A percentile compares a stretch with the other conserved stretches of the same genome.
These are phyloP conservation scores for Ferrisia virgata DNA, from an alignment of 2,888 invertebrate species.

Conservation along the genomic window DNA sequence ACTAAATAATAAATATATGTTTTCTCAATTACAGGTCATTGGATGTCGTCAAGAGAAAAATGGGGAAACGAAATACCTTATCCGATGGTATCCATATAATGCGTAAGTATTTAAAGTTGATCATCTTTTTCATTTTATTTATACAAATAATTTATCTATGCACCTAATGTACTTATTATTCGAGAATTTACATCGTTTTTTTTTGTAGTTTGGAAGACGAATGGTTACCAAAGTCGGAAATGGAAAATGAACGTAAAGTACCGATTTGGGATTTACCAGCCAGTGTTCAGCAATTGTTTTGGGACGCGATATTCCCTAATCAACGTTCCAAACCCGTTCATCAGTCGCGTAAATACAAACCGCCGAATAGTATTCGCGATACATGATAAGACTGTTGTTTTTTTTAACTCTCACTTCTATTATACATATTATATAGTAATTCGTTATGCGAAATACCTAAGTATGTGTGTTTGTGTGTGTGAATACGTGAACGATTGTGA, in stretches of 20 bases:
- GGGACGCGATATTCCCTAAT: slow-evolving; percentile 42
- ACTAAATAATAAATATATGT: background rate
- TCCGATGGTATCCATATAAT: slow-evolving; percentile 43
- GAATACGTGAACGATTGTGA: background rate
- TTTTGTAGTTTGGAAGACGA: slow-evolving; percentile 36
- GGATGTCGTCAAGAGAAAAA: slow-evolving; percentile 36
- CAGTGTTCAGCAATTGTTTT: slow-evolving; percentile 41
- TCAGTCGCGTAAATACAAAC: slow-evolving; percentile 44
- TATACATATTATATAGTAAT: background rate
- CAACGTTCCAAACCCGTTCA: slow-evolving; percentile 38
- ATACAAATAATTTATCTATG: too few species aligned
- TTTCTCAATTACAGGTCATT: slow-evolving; percentile 32
- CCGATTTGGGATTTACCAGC: slow-evolving; percentile 44
- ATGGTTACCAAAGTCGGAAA: slow-evolving; percentile 38
- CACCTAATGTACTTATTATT: too few species aligned
- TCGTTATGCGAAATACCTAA: background rate
- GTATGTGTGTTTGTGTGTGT: background rate
- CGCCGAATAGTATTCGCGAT: slow-evolving; percentile 17
- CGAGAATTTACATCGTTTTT: background rate
- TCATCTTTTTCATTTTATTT: too few species aligned
- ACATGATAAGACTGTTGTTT: slow-evolving; percentile 42
- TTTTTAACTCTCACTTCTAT: background rate
- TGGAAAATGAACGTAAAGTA: slow-evolving; percentile 21
- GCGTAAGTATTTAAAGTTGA: background rate
- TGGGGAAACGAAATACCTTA: slow-evolving; percentile 32